Evolutionary conservation across 35 echinoderm and acorn worm species (phyloP).

Genomic region (Acanthaster planci): DNA sequence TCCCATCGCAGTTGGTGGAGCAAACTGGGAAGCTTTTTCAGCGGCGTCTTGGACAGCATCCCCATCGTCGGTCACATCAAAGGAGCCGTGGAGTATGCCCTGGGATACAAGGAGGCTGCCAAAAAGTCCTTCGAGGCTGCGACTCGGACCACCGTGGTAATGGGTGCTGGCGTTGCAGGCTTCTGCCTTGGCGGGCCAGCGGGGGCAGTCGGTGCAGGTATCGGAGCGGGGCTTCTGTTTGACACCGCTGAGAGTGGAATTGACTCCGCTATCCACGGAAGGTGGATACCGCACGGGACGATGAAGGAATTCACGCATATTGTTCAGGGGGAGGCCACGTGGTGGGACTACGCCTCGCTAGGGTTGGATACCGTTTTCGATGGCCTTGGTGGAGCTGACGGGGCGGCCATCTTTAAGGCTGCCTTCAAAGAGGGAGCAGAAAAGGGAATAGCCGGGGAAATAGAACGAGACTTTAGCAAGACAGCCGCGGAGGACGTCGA

Average conservation of each 20-base stretch:
- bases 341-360: conserved; percentile 16
- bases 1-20: background rate
- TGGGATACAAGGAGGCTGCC: conserved; percentile 31
- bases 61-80: conserved; percentile 27
- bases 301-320: conserved; percentile 38
- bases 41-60: conserved; percentile 17
- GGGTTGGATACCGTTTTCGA: conserved; percentile 27
- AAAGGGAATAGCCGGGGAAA: conserved; percentile 15
- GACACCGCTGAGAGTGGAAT: conserved; percentile 24
- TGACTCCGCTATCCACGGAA: conserved; percentile 29
- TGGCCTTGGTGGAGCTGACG: conserved; percentile 27
- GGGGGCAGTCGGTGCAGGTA: conserved; percentile 32
- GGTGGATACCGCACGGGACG: conserved; percentile 19
- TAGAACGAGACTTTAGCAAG: conserved; percentile 2
- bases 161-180: conserved; percentile 42
- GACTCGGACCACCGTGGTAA: conserved; percentile 25
- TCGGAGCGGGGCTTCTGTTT: conserved; percentile 19
- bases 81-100: conserved; percentile 26
- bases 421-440: background rate
- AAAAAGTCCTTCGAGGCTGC: conserved; percentile 21
- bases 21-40: background rate
- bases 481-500: background rate
- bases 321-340: conserved; percentile 17
- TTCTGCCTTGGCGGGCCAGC: conserved; percentile 32
- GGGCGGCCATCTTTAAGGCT: conserved; percentile 14